These are phyloP conservation scores for Drosophila testacea DNA, from an alignment of 2,888 invertebrate species.

Conservation along the genomic window DNA sequence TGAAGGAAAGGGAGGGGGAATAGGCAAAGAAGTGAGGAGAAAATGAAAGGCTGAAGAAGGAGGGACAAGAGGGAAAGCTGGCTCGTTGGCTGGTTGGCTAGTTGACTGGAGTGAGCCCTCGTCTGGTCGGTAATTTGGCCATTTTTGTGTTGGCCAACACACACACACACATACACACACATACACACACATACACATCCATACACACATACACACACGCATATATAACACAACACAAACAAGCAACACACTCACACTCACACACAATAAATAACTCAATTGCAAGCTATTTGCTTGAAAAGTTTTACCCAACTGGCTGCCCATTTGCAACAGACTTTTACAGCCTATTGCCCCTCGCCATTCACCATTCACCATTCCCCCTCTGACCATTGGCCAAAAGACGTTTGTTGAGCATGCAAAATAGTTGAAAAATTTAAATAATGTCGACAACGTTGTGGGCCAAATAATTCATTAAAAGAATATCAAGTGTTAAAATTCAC, in stretches of 20 bases:
- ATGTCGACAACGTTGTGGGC: slow-evolving; percentile 57
- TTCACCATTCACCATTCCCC: background rate
- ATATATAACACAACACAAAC: slow-evolving; percentile 24
- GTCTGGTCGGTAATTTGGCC: slow-evolving; percentile 66
- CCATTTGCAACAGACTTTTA: slow-evolving; percentile 17
- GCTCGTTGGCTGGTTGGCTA: slow-evolving; percentile 18
- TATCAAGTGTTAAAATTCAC: slow-evolving; percentile 81
- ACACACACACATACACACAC: slow-evolving; percentile 31
- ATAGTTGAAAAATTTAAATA: slow-evolving; percentile 79
- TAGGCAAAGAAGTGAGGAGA: too few species aligned
- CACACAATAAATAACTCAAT: slow-evolving; percentile 76
- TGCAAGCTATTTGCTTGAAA: slow-evolving; percentile 77
- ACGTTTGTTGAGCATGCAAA: slow-evolving; percentile 58
- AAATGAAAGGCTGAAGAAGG: background rate
- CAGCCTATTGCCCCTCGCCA: slow-evolving; percentile 5
- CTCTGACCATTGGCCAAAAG: slow-evolving; percentile 25
- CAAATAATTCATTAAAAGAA: slow-evolving; percentile 78
- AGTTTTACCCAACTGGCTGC: slow-evolving; percentile 54
- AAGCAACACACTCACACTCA: slow-evolving; percentile 29
- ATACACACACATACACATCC: slow-evolving; percentile 10
- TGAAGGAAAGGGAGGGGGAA: background rate
- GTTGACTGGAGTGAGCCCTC: slow-evolving; percentile 21
- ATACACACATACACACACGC: slow-evolving; percentile 24
- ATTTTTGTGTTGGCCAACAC: slow-evolving; percentile 59
- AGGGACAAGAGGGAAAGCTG: background rate